Conservation (phyloP, 2,888 invertebrate genomes). For the Neoascia interrupta region DNA sequence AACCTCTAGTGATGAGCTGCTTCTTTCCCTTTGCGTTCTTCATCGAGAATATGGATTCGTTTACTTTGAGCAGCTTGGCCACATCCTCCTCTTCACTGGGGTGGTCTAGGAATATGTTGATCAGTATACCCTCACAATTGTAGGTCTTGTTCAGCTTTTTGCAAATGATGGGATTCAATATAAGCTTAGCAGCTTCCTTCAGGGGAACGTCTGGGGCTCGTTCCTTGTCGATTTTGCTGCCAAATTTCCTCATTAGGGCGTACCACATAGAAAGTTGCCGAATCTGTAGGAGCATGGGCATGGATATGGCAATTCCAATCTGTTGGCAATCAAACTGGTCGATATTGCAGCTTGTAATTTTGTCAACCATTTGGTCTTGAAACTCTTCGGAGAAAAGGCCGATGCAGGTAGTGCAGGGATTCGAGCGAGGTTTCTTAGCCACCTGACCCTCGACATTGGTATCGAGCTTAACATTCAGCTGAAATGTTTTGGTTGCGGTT, state of each 20-base stretch:
- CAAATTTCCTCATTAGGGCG: slow-evolving; percentile 82
- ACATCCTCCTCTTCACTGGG: slow-evolving; percentile 82
- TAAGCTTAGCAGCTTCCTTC: slow-evolving; percentile 91
- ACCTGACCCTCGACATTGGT: slow-evolving; percentile 29
- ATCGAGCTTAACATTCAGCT: slow-evolving; percentile 71
- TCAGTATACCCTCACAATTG: slow-evolving; percentile 81
- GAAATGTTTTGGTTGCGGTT: neutral
- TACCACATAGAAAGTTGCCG: slow-evolving; percentile 85
- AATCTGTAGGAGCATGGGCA: slow-evolving; percentile 85
- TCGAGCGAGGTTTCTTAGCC: slow-evolving; percentile 80
- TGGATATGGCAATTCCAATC: slow-evolving; percentile 86
- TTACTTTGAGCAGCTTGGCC: slow-evolving; percentile 78
- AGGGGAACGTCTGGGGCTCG: slow-evolving; percentile 81
- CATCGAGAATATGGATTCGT: slow-evolving; percentile 73
- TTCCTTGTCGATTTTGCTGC: slow-evolving; percentile 78
- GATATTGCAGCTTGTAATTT: slow-evolving; percentile 81
- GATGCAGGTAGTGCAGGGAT: slow-evolving; percentile 86
- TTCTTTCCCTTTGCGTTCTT: slow-evolving; percentile 72
- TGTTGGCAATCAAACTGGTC: slow-evolving; percentile 83
- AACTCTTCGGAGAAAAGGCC: slow-evolving; percentile 85
- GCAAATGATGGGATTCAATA: slow-evolving; percentile 83
- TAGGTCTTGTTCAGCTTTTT: slow-evolving; percentile 81
- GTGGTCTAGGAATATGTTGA: slow-evolving; percentile 80
- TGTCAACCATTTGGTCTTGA: slow-evolving; percentile 81
- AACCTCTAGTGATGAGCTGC: slow-evolving; percentile 83